Conservation (phyloP, 2,888 invertebrate genomes). For the Apamea anceps region DNA sequence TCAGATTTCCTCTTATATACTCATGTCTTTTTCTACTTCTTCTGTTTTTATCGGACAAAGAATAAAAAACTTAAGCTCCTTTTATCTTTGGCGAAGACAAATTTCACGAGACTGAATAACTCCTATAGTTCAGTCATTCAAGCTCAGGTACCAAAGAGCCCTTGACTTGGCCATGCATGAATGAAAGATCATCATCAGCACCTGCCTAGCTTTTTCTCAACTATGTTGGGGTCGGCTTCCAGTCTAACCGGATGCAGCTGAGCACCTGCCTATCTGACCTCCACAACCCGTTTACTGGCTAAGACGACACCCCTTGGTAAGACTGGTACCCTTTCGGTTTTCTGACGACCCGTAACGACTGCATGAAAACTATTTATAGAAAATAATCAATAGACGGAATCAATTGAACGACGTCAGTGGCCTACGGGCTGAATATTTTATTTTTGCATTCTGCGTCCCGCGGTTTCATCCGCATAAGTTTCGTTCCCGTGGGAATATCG, state of each 20-base stretch:
- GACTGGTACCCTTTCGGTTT: too few species aligned
- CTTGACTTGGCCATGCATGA: neutral
- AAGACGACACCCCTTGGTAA: too few species aligned
- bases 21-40: neutral
- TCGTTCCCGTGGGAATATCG: too few species aligned
- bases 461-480: too few species aligned
- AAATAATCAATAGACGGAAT: constrained; percentile 2
- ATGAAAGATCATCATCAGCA: neutral
- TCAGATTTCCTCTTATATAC: too few species aligned
- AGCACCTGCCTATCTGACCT: too few species aligned
- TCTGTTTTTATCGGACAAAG: neutral
- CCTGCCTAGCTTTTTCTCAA: too few species aligned
- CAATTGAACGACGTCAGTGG: neutral
- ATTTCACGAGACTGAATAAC: neutral
- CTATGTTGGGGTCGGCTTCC: too few species aligned
- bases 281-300: too few species aligned
- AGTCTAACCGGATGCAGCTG: too few species aligned
- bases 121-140: neutral
- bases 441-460: neutral
- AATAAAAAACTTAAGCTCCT: neutral
- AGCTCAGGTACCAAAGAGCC: neutral
- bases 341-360: too few species aligned
- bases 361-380: neutral
- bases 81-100: neutral
- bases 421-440: neutral